These are phyloP conservation scores for Montipora cactus DNA, from an alignment of 64 coral and sea anemone species.

Conservation along the genomic window DNA sequence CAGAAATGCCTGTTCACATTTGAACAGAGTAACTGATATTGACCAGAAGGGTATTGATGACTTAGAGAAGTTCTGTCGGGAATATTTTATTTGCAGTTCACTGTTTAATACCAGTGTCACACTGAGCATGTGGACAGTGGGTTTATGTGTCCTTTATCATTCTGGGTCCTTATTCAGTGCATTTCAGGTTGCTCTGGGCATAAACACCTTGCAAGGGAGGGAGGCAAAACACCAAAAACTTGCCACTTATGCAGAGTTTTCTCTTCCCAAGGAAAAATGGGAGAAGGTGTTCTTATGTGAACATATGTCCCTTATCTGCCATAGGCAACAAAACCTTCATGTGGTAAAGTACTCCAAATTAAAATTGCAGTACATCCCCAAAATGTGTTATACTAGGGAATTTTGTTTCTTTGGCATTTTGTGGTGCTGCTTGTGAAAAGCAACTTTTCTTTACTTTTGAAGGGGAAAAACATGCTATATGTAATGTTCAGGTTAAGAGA, in stretches of 20 bases:
- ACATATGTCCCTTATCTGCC: conserved; percentile 61
- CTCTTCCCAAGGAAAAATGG: conserved; percentile 72
- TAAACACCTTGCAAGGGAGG: conserved; percentile 87
- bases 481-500: not conserved
- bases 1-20: conserved; percentile 79
- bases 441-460: conserved; percentile 1
- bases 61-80: conserved; percentile 64
- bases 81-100: conserved; percentile 60
- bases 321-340: conserved; percentile 55
- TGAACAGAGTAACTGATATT: conserved; percentile 80
- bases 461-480: not conserved
- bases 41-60: conserved; percentile 57
- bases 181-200: conserved; percentile 64
- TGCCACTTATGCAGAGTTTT: conserved; percentile 65
- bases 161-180: no score
- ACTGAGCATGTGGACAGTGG: no score
- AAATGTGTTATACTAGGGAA: not conserved
- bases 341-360: conserved; percentile 34
- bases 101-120: not conserved
- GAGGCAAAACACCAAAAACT: conserved; percentile 83
- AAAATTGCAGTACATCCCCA: conserved; percentile 37
- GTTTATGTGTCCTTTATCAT: no score
- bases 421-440: conserved; percentile 40
- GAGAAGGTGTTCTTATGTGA: conserved; percentile 76
- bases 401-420: not conserved